Evolutionary conservation across 2,113 vertebrate genomes (phyloP).

Genomic region (Brachyhypopomus occidentalis): DNA sequence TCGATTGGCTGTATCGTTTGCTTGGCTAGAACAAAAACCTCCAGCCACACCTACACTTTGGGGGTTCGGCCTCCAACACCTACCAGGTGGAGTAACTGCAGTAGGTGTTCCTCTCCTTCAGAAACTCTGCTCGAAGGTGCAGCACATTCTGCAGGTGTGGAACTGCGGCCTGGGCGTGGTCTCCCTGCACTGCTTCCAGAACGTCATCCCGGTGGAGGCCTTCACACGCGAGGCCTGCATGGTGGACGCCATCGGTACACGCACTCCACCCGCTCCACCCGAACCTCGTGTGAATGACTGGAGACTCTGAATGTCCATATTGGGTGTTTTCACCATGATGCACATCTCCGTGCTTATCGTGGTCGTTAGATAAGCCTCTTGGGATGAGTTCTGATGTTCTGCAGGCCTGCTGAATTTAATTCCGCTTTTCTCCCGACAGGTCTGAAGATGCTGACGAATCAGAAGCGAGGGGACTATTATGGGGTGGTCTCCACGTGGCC

Average conservation of each 20-base stretch:
- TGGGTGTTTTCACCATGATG: too few species aligned
- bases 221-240: constrained; percentile 89
- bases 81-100: background rate
- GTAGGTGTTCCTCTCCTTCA: constrained; percentile 42
- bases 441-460: constrained; percentile 85
- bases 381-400: too few species aligned
- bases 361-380: background rate
- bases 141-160: constrained; percentile 90
- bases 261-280: too few species aligned
- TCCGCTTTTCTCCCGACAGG: constrained; percentile 64
- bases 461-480: constrained; percentile 85
- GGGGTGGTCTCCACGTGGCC: constrained; percentile 80
- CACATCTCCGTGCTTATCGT: too few species aligned
- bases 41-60: too few species aligned
- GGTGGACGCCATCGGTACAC: constrained; percentile 85
- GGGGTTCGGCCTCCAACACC: too few species aligned
- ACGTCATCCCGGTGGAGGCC: constrained; percentile 83
- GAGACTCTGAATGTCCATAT: too few species aligned
- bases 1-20: too few species aligned
- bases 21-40: too few species aligned
- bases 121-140: constrained; percentile 83
- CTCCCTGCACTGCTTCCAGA: constrained; percentile 92
- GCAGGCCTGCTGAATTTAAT: too few species aligned
- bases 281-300: too few species aligned
- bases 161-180: constrained; percentile 77